phyloP scores from a whole-genome alignment of 2,113 vertebrate genomes.

The Seriola dumerili region DNA sequence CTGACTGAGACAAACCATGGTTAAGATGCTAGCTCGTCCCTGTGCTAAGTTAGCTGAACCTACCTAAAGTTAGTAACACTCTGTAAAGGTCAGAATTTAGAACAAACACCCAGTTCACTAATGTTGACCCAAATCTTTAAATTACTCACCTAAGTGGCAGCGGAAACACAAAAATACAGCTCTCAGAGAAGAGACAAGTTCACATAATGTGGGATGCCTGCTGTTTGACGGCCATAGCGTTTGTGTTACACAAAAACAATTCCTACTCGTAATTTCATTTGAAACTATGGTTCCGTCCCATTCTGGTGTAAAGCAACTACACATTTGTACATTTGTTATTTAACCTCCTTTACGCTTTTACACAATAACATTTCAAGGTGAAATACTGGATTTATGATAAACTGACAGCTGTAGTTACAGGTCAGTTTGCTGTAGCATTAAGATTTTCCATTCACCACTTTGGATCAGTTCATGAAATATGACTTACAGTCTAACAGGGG shows the following conservation, averaged over 20 bases:
- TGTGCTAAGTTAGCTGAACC: not conserved
- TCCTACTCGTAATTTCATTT: slow-evolving; percentile 22
- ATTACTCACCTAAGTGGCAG: not conserved
- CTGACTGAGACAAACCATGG: not conserved
- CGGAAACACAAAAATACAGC: not conserved
- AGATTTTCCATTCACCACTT: no score
- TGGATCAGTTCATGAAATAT: no score
- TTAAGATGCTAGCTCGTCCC: not conserved
- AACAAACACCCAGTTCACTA: not conserved
- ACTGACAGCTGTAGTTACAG: not conserved
- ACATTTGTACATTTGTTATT: not conserved
- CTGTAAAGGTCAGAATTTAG: not conserved
- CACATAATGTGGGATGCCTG: accelerated
- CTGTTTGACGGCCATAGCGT: not conserved
- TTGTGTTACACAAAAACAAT: slow-evolving; percentile 61
- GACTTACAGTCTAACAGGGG: no score
- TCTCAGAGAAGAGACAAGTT: not conserved
- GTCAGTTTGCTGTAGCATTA: not conserved
- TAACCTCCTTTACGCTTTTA: not conserved
- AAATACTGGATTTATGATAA: not conserved
- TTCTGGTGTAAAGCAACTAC: not conserved
- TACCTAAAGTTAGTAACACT: not conserved
- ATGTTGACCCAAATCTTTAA: accelerated
- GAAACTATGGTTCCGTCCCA: slow-evolving; percentile 23
- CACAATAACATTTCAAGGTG: not conserved